Evolutionary conservation across 2,888 invertebrate species (phyloP), one percentile per base, ranked within the genome.

Genomic region (Isoperla grammatica): DNA sequence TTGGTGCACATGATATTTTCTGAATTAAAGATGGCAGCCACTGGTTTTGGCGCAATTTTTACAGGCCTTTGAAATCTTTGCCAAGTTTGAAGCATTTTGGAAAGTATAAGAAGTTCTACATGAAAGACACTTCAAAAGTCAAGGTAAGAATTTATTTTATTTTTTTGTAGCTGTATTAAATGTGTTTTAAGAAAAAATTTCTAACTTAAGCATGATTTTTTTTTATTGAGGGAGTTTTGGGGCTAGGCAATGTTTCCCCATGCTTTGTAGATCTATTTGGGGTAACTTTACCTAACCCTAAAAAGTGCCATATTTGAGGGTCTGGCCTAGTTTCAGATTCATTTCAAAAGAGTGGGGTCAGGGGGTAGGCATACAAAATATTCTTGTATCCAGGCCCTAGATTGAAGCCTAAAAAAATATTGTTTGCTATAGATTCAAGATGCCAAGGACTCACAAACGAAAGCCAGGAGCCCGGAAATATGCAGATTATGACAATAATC

Each of bases 241-340:
- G 45, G 15, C 15, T 45, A 45, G 45, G 45, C 45, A 45, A 45
- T 45, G 45, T 45, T 45, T 9, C 45, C 45, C 45, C 19, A 45
- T 45, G 45, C 15, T 45, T 45, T 15, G 45, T 11, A 15, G 15
- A 13, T 19, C 45, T 13, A n/a, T 19, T 45, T 4, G 45, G 17
- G 45, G 45, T 45, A 45, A 45, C 45, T 45, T 45, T 45, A 17
- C 45, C 45, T 45, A 15, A 15, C 29, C 29, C 8, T 29, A 29
- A 29, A 29, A 29, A 29, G 4, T 8, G 8, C 29, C 8, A 6
- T 29, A 29, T 29, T 29, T 29, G 29, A 29, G 29, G n/a, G n/a
- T n/a, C n/a, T n/a, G n/a, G n/a, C n/a, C n/a, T n/a, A n/a, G n/a
- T n/a, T n/a, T n/a, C n/a, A n/a, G n/a, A n/a, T n/a, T n/a, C n/a